Conservation (phyloP, 2,797 vertebrate species). For the Crocidura indochinensis region DNA sequence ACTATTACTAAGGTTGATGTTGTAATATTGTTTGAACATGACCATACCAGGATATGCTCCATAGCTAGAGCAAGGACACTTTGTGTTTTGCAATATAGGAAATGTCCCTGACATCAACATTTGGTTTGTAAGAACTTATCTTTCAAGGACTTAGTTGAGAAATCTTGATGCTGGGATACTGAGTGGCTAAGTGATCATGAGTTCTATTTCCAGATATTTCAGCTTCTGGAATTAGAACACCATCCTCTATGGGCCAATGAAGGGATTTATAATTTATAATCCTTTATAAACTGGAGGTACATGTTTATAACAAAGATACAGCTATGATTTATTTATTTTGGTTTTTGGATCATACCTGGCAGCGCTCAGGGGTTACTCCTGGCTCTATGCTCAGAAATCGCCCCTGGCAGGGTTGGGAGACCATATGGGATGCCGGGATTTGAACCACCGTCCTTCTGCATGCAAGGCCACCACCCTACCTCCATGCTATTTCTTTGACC, state of each 20-base stretch:
- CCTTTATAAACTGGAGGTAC: neutral
- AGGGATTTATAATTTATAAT: neutral
- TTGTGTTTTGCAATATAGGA: neutral
- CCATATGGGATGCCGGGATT: no score
- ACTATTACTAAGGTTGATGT: neutral
- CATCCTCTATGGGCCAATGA: no score
- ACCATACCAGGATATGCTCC: neutral
- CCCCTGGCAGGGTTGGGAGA: no score
- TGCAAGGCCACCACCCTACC: no score
- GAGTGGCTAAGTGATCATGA: neutral
- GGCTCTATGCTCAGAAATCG: no score
- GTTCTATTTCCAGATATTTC: neutral
- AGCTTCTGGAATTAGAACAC: neutral
- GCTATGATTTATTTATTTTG: no score
- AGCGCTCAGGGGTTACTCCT: no score
- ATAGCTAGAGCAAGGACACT: neutral
- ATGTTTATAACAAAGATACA: slow-evolving; percentile 10
- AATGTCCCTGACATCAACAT: neutral
- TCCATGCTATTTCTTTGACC: no score
- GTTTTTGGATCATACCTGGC: no score
- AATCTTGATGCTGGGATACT: neutral
- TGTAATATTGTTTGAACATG: neutral
- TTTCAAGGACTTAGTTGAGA: neutral
- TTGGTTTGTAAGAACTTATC: slow-evolving; percentile 5
- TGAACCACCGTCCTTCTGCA: no score